phyloP scores from a whole-genome alignment of 2,113 vertebrate genomes.

The Heteronetta atricapilla region DNA sequence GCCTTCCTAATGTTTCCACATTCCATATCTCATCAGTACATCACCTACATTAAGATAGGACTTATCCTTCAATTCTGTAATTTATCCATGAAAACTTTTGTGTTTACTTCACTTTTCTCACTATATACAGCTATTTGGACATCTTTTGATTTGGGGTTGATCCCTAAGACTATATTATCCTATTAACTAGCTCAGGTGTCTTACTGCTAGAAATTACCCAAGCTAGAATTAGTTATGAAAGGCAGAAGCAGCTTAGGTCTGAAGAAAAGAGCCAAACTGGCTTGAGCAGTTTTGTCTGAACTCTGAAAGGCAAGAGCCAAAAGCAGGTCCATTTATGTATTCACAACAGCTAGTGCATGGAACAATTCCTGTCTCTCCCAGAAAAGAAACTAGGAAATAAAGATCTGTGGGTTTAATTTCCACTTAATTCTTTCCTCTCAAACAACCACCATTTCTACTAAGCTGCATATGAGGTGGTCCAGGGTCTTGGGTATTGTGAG shows the following conservation, averaged over 20 bases:
- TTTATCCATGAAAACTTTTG: not conserved
- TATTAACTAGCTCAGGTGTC: not conserved
- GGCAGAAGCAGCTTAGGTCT: not conserved
- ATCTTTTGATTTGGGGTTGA: not conserved
- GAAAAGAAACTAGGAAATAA: not conserved
- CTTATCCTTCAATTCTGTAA: not conserved
- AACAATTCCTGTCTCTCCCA: not conserved
- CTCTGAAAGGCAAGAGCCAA: not conserved
- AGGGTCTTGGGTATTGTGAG: not conserved
- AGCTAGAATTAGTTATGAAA: not conserved
- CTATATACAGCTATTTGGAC: not conserved
- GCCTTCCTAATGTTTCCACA: not conserved
- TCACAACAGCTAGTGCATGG: not conserved
- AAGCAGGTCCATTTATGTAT: not conserved
- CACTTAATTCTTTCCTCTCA: not conserved
- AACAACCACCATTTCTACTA: not conserved
- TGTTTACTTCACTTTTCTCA: not conserved
- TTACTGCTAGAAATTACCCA: not conserved
- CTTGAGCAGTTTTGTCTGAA: not conserved
- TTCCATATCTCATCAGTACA: not conserved
- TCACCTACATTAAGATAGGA: not conserved
- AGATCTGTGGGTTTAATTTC: not conserved
- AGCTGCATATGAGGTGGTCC: not conserved
- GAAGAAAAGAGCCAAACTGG: not conserved
- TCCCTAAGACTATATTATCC: not conserved